Evolutionary conservation across 2,113 vertebrate species (phyloP).

Genomic region (Pseudopodoces humilis): DNA sequence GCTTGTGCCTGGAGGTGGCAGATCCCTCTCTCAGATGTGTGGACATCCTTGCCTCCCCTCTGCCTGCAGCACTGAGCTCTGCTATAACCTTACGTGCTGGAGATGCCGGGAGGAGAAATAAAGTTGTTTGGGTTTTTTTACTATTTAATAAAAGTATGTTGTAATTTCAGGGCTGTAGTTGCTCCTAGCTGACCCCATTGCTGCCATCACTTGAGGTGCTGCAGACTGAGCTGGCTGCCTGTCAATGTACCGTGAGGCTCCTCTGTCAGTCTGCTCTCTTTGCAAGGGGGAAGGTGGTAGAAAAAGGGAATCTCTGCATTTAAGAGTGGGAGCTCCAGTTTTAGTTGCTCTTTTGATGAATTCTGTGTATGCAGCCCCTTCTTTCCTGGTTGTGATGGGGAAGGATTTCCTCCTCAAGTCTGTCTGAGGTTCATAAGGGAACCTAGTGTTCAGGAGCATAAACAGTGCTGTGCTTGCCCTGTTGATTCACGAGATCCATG

Average conservation of each 20-base stretch:
- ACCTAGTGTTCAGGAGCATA: background rate
- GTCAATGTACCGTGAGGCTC: background rate
- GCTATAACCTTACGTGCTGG: background rate
- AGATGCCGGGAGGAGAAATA: background rate
- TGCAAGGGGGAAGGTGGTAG: background rate
- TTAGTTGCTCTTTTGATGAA: background rate
- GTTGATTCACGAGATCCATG: background rate
- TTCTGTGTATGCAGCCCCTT: background rate
- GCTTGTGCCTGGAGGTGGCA: accelerated
- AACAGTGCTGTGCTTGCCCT: background rate
- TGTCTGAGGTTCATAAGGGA: background rate
- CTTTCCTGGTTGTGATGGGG: background rate
- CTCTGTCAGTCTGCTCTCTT: background rate
- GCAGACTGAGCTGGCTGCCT: background rate
- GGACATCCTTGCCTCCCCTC: background rate
- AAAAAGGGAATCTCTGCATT: background rate
- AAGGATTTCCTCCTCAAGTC: background rate
- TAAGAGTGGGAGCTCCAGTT: background rate
- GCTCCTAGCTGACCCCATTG: background rate
- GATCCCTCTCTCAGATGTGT: background rate
- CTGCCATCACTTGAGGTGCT: background rate
- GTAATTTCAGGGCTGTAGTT: background rate
- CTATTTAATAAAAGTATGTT: background rate
- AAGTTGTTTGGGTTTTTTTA: background rate
- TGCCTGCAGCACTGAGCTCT: background rate